Conservation (phyloP, 1,140 invertebrate species). For the Drosophila navojoa region DNA sequence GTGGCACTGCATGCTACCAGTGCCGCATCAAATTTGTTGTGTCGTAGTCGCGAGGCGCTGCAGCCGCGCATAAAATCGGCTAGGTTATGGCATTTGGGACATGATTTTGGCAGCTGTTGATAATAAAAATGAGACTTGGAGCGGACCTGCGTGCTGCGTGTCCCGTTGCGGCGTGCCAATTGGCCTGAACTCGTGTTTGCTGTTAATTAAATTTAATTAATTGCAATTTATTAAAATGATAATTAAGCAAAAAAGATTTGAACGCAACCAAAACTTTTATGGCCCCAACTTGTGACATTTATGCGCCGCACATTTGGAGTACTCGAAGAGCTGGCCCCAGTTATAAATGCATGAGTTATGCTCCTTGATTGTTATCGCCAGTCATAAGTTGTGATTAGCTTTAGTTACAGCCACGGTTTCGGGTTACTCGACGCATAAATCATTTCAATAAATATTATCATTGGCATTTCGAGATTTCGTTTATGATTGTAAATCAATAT, state of each 20-base stretch:
- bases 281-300: constrained; percentile 21
- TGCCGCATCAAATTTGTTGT: constrained; percentile 67
- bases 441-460: background rate
- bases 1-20: constrained; percentile 45
- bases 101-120: constrained; percentile 72
- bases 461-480: background rate
- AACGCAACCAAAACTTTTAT: constrained; percentile 12
- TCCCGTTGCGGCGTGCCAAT: constrained; percentile 33
- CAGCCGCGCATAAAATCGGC: constrained; percentile 61
- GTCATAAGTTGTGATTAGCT: constrained; percentile 37
- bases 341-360: constrained; percentile 40
- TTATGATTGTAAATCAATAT: constrained; percentile 4
- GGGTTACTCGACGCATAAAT: constrained; percentile 22
- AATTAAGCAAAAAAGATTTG: constrained; percentile 31
- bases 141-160: constrained; percentile 42
- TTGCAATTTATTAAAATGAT: constrained; percentile 61
- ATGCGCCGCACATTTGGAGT: constrained; percentile 25
- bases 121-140: constrained; percentile 75
- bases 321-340: background rate
- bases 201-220: constrained; percentile 74
- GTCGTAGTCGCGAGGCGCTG: constrained; percentile 48
- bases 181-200: constrained; percentile 52
- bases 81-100: constrained; percentile 66
- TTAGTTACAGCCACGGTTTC: constrained; percentile 20
- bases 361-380: constrained; percentile 25